Percentiles rank a stretch among this genome's conserved stretches.
Evolutionary conservation across 2,888 invertebrate genomes (phyloP).

Genomic region (Amphipoea lucens): DNA sequence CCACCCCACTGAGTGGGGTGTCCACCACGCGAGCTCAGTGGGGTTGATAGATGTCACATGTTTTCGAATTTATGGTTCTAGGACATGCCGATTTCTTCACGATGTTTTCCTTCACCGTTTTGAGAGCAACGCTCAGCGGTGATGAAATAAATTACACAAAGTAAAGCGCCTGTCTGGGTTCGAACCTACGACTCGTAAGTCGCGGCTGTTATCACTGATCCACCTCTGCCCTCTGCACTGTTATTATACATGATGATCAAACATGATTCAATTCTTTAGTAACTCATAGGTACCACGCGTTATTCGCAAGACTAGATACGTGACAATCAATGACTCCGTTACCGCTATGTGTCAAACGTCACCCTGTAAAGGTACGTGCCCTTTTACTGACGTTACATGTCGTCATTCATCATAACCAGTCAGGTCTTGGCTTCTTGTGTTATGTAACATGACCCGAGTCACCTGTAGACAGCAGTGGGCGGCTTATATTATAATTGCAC

Average conservation of each 20-base stretch:
- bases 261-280: neutral
- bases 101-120: neutral
- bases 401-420: conserved; percentile 22
- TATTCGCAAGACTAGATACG: conserved; percentile 32
- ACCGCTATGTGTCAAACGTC: conserved; percentile 26
- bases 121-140: neutral
- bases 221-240: neutral
- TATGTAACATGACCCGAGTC: conserved; percentile 41
- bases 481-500: conserved; percentile 12
- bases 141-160: neutral
- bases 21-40: neutral
- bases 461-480: conserved; percentile 17
- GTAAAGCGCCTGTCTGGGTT: neutral
- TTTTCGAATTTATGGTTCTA: neutral
- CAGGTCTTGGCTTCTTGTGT: conserved; percentile 47
- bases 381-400: conserved; percentile 47
- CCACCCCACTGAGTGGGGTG: no score
- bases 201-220: no score
- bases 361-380: conserved; percentile 31
- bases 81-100: neutral
- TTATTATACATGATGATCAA: neutral
- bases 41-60: neutral
- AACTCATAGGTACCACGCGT: neutral
- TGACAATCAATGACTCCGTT: conserved; percentile 43
- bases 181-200: neutral